Conservation (phyloP, 2,888 invertebrate genomes). For the Lochmaea crataegi region DNA sequence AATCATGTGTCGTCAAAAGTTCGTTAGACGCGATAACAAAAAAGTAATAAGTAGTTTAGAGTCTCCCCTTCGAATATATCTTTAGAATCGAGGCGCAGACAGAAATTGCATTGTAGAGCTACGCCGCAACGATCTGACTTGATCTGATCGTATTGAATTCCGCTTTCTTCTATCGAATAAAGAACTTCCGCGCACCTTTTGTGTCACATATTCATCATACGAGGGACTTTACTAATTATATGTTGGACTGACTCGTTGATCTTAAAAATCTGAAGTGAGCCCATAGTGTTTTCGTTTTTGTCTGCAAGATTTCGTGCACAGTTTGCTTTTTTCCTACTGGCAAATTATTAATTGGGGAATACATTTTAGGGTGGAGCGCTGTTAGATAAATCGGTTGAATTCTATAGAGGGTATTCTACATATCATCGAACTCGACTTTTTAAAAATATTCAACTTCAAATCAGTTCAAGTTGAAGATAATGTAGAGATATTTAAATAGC, state of each 20-base stretch:
- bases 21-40: constrained; percentile 52
- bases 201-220: constrained; percentile 58
- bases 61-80: constrained; percentile 52
- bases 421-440: not conserved
- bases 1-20: constrained; percentile 48
- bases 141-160: constrained; percentile 64
- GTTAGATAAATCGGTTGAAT: constrained; percentile 14
- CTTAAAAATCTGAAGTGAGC: constrained; percentile 58
- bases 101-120: constrained; percentile 49
- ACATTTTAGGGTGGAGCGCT: constrained; percentile 13
- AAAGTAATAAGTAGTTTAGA: constrained; percentile 56
- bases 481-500: no score
- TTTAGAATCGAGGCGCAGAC: constrained; percentile 47
- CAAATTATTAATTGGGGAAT: constrained; percentile 4
- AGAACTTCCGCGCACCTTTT: constrained; percentile 65
- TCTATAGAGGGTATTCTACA: not conserved
- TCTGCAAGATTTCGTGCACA: constrained; percentile 53
- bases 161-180: constrained; percentile 60
- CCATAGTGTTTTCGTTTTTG: constrained; percentile 56
- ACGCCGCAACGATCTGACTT: constrained; percentile 61
- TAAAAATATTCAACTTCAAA: not conserved
- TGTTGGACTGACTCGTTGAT: constrained; percentile 59
- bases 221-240: constrained; percentile 63
- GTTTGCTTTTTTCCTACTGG: constrained; percentile 44
- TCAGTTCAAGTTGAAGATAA: no score